These are phyloP conservation scores for Halichoerus grypus DNA, from an alignment of 2,113 vertebrate species.

Conservation along the genomic window DNA sequence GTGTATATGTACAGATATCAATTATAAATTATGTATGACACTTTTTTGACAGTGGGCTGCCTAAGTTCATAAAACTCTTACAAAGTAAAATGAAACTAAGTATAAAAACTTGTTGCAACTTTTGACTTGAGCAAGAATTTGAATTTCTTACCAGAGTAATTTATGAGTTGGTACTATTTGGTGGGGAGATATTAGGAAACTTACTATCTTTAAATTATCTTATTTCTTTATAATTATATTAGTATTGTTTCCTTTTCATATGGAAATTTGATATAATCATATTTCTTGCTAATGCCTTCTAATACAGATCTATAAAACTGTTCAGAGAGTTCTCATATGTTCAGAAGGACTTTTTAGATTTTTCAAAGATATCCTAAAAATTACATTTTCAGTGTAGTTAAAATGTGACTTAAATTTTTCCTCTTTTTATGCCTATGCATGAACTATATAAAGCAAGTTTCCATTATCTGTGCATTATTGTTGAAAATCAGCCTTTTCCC, in stretches of 20 bases:
- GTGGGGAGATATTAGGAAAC: neutral
- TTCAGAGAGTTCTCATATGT: constrained; percentile 10
- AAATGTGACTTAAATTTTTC: neutral
- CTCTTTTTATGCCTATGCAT: neutral
- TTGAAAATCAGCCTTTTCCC: neutral
- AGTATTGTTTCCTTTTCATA: neutral
- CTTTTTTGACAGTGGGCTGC: neutral
- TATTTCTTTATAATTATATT: constrained; percentile 48
- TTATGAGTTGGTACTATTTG: neutral
- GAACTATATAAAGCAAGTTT: constrained; percentile 8
- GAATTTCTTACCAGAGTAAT: neutral
- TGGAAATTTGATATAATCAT: neutral
- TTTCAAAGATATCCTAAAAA: constrained; percentile 36
- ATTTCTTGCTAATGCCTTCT: neutral
- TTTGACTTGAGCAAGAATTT: constrained; percentile 60
- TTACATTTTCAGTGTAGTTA: constrained; percentile 44
- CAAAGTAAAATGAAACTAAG: constrained; percentile 1
- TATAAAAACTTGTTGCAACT: constrained; percentile 24
- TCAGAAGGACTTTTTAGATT: constrained; percentile 21
- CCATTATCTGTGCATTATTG: constrained; percentile 5
- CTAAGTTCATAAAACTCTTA: neutral
- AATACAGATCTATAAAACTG: constrained; percentile 49
- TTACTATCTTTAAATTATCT: constrained; percentile 1
- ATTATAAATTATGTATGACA: neutral
- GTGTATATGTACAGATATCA: neutral